Evolutionary conservation across 2,113 vertebrate genomes (phyloP).

Genomic region (Sinocyclocheilus anophthalmus): DNA sequence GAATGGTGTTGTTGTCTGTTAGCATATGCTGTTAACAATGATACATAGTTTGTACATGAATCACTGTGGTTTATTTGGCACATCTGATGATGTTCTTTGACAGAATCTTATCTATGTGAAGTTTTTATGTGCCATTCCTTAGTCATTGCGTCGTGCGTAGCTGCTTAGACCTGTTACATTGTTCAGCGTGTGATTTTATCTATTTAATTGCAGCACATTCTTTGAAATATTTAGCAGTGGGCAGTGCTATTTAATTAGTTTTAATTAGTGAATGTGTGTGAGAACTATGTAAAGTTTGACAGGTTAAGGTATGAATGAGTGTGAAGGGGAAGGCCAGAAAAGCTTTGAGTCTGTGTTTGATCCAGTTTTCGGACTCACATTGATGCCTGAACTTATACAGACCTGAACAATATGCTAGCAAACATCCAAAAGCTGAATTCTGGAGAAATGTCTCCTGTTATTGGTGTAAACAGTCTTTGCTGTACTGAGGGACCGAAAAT

Average conservation of each 20-base stretch:
- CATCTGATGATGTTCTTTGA: constrained; percentile 39
- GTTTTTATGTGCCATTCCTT: constrained; percentile 32
- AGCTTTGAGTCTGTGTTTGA: constrained; percentile 29
- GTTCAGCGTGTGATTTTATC: not conserved
- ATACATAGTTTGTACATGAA: constrained; percentile 32
- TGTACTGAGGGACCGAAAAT: not conserved
- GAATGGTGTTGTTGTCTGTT: not conserved
- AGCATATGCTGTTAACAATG: constrained; percentile 9
- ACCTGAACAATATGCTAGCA: constrained; percentile 38
- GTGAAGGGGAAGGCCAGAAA: not conserved
- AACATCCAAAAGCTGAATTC: constrained; percentile 21
- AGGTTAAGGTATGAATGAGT: not conserved
- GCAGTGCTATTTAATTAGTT: no score
- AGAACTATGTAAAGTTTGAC: not conserved
- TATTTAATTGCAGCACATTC: constrained; percentile 10
- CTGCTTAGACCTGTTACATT: not conserved
- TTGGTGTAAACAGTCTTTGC: not conserved
- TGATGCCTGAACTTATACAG: constrained; percentile 44
- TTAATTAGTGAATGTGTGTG: not conserved
- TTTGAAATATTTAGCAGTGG: not conserved
- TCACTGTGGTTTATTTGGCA: constrained; percentile 32
- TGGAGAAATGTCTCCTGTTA: not conserved
- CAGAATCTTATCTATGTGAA: constrained; percentile 23
- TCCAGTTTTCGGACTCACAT: constrained; percentile 38
- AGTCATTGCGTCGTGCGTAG: constrained; percentile 21